These are phyloP conservation scores for Pseudocheirus occidentalis DNA, from an alignment of 2,797 vertebrate species.

Conservation along the genomic window DNA sequence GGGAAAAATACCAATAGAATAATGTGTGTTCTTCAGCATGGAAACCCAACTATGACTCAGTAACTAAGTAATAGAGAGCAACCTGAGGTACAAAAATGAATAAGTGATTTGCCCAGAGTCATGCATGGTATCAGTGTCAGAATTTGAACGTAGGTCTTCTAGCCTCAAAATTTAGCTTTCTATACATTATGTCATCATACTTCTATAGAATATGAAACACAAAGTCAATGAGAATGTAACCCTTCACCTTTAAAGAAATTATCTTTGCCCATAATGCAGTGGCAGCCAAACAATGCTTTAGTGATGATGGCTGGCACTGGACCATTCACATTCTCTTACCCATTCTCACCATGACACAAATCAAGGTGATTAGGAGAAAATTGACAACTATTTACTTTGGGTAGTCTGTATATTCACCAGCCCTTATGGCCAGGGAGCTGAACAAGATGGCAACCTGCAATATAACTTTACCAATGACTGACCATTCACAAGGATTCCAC, in stretches of 20 bases:
- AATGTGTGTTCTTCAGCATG: not conserved
- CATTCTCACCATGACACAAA: conserved; percentile 55
- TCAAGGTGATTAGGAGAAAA: conserved; percentile 55
- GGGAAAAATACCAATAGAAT: not conserved
- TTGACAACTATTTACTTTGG: conserved; percentile 53
- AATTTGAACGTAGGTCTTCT: not conserved
- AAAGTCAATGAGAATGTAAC: not conserved
- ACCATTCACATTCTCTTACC: conserved; percentile 55
- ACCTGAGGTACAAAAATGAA: not conserved
- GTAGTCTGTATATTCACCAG: conserved; percentile 34
- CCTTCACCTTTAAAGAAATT: not conserved
- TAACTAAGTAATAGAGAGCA: not conserved
- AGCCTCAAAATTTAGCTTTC: not conserved
- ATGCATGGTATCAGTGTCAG: not conserved
- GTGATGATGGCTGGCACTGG: conserved; percentile 31
- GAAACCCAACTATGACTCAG: not conserved
- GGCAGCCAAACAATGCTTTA: conserved; percentile 19
- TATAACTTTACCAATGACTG: not conserved
- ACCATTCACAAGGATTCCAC: not conserved
- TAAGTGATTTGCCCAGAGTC: not conserved
- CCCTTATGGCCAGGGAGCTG: conserved; percentile 40
- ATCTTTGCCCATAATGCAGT: not conserved
- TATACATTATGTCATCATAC: not conserved
- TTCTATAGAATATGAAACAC: not conserved
- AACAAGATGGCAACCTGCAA: not conserved